Evolutionary conservation across 2,888 invertebrate genomes (phyloP), one percentile per base, ranked within the genome.

Genomic region (Nomada fucata): DNA sequence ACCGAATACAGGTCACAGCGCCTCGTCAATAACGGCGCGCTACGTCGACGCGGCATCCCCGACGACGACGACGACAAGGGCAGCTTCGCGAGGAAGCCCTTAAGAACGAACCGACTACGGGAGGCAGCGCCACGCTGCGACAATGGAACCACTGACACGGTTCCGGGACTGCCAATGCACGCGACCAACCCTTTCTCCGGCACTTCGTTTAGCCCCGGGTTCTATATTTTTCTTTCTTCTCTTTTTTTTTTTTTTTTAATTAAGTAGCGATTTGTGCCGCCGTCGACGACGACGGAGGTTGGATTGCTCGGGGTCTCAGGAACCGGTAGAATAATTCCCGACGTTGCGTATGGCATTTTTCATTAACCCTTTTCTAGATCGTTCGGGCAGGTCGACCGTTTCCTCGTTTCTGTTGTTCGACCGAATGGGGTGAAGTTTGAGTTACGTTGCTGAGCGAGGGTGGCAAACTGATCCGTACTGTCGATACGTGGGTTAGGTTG

Each of bases 1-100:
- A 91, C 89, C 90, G 85, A 91, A 91, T 91, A 90, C 89, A 86
- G 91, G 91, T 91, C 91, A 91, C 89, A 90, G 89, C 89, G 89
- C 88, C 91, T 91, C 90, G 91, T 91, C 91, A 89, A 91, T 91
- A 91, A 91, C 85, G 89, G 86, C 90, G 88, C 77, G 74, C 76
- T 70, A 84, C 88, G 83, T 84, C 86, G 84, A 84, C 84, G 84
- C 85, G 81, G 70, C 85, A 63, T 69, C 77, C 61, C 42, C 75
- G 79, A 11, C 84, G 77, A 52, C 82, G 77, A 52, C 82, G 74
- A 50, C 79, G 53, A 52, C 78, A 20, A 65, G 36, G 53, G 68
- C 23, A 59, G 70, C 70, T 73, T 67, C 57, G 60, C 75, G 74
- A 20, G 72, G 55, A 64, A 61, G 59, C 76, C 76, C 76, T 82